Conservation (phyloP, 2,888 invertebrate genomes). For the Philhelius pedissequus region DNA sequence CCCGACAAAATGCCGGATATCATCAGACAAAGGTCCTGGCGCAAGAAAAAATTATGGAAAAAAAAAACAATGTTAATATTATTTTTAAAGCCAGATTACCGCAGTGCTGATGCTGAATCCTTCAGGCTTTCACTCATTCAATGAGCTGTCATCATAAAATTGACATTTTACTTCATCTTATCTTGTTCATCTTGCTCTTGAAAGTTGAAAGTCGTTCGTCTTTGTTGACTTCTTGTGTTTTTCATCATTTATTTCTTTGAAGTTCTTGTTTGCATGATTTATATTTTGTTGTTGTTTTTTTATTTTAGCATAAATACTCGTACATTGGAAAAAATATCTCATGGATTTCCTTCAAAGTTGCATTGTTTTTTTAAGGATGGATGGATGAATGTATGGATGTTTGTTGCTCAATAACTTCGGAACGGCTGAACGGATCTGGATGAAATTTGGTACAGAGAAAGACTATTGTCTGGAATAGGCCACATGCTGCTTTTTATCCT, state of each 20-base stretch:
- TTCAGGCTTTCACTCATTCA: conserved; percentile 32
- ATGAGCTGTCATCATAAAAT: conserved; percentile 50
- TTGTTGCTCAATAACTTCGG: no score
- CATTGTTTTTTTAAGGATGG: no score
- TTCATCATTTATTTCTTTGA: neutral
- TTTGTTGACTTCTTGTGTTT: conserved; percentile 1
- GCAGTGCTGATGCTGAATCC: conserved; percentile 19
- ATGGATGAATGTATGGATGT: no score
- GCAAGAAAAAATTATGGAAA: neutral
- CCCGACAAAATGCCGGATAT: conserved; percentile 47
- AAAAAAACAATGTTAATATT: conserved; percentile 56
- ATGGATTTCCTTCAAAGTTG: neutral
- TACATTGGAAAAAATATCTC: neutral
- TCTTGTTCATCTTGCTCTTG: neutral
- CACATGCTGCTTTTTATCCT: no score
- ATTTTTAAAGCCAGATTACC: conserved; percentile 50
- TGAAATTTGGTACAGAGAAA: no score
- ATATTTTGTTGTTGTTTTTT: neutral
- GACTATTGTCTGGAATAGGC: no score
- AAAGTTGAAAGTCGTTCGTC: neutral
- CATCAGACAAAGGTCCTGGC: conserved; percentile 47
- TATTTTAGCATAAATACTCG: neutral
- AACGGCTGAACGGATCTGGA: no score
- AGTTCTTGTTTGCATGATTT: conserved; percentile 15
- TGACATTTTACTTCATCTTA: conserved; percentile 29